phyloP scores from a whole-genome alignment of 2,797 vertebrate genomes.

The Hypotaenidia okinawae region DNA sequence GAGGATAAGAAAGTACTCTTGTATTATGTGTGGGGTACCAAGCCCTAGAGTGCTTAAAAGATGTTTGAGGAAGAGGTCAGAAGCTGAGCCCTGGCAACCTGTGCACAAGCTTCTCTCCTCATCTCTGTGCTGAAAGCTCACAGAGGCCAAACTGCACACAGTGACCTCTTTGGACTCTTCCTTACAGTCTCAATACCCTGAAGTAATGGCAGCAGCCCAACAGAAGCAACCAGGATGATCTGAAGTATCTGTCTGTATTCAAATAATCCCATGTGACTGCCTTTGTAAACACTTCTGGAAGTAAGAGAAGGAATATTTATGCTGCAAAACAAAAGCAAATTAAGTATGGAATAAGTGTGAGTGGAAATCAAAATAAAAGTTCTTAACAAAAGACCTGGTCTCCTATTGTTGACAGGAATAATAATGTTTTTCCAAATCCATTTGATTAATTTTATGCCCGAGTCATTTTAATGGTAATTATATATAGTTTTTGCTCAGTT shows the following conservation, averaged over 20 bases:
- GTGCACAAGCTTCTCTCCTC: background rate
- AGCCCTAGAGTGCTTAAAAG: background rate
- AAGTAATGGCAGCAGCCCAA: background rate
- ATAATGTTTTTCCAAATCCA: constrained; percentile 62
- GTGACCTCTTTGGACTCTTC: background rate
- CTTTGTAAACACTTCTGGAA: background rate
- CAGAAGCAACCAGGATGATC: background rate
- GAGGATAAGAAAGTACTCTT: background rate
- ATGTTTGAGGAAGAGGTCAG: background rate
- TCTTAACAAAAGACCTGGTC: constrained; percentile 49
- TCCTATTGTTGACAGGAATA: constrained; percentile 65
- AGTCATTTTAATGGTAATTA: constrained; percentile 78
- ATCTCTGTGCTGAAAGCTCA: background rate
- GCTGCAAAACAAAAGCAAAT: background rate
- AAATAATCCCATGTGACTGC: background rate
- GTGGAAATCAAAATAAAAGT: constrained; percentile 51
- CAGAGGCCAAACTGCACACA: background rate
- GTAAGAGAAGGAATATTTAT: background rate
- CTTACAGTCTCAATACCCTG: background rate
- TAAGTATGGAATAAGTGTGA: background rate
- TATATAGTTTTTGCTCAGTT: constrained; percentile 73
- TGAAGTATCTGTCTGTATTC: background rate
- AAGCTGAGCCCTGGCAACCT: background rate
- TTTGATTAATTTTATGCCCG: constrained; percentile 71
- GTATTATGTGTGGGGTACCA: background rate